Percentiles rank a stretch among this genome's conserved stretches.
Evolutionary conservation across 2,888 invertebrate species (phyloP).

Genomic region (Phorcus lineatus): DNA sequence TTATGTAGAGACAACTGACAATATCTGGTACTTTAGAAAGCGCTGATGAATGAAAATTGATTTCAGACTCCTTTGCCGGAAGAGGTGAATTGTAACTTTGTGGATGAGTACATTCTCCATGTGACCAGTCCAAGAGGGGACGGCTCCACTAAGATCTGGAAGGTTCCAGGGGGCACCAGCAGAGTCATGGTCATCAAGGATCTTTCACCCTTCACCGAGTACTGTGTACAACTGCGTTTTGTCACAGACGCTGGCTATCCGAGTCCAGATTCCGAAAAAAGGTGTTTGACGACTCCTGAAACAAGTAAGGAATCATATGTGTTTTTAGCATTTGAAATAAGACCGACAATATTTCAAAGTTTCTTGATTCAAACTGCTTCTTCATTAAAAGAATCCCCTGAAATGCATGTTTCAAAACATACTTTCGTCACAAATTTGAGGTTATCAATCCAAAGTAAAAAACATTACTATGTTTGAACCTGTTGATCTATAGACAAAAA

Average conservation of each 20-base stretch:
- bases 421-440: too few species aligned
- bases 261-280: conserved; percentile 55
- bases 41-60: too few species aligned
- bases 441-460: too few species aligned
- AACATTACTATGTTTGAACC: too few species aligned
- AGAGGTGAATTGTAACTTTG: conserved; percentile 24
- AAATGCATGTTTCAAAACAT: too few species aligned
- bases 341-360: too few species aligned
- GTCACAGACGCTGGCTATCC: conserved; percentile 53
- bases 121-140: conserved; percentile 16
- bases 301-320: conserved; percentile 49
- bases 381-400: too few species aligned
- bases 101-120: conserved; percentile 19
- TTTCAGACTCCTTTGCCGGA: conserved; percentile 17
- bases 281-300: conserved; percentile 60
- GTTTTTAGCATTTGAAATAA: too few species aligned
- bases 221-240: conserved; percentile 60
- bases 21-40: too few species aligned
- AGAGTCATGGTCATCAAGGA: conserved; percentile 54
- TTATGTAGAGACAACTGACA: too few species aligned
- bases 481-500: too few species aligned
- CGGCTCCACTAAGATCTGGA: conserved; percentile 23
- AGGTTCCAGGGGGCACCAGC: conserved; percentile 41
- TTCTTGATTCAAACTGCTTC: too few species aligned
- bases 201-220: conserved; percentile 58